These are phyloP conservation scores for Branchinecta lindahli DNA, from an alignment of 1,140 invertebrate genomes.

Conservation along the genomic window DNA sequence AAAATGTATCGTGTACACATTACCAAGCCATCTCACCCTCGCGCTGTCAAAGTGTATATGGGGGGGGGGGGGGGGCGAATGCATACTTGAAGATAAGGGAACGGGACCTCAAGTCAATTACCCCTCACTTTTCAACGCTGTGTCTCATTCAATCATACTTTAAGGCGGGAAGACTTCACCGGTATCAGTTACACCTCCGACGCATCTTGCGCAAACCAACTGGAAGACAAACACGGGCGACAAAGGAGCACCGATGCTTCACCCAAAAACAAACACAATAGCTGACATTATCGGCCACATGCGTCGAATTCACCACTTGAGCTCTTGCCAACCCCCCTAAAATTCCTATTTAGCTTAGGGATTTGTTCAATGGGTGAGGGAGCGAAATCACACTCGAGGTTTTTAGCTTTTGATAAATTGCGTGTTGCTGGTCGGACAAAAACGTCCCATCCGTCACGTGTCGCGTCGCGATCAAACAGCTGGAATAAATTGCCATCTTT, in stretches of 20 bases:
- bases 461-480: background rate
- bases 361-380: background rate
- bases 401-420: background rate
- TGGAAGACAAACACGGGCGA: background rate
- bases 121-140: too few species aligned
- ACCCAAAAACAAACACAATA: background rate
- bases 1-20: too few species aligned
- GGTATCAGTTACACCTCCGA: too few species aligned
- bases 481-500: background rate
- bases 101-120: too few species aligned
- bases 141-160: too few species aligned
- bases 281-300: background rate
- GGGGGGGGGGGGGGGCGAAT: too few species aligned
- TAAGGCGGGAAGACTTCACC: too few species aligned
- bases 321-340: background rate
- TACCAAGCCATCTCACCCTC: too few species aligned
- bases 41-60: too few species aligned
- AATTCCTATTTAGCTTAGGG: background rate
- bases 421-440: conserved; percentile 2
- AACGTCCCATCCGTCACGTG: background rate
- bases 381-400: background rate
- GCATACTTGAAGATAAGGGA: too few species aligned
- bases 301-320: background rate
- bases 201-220: too few species aligned
- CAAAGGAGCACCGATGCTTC: background rate